These are phyloP conservation scores for Colius striatus DNA, from an alignment of 2,113 vertebrate species.

Conservation along the genomic window DNA sequence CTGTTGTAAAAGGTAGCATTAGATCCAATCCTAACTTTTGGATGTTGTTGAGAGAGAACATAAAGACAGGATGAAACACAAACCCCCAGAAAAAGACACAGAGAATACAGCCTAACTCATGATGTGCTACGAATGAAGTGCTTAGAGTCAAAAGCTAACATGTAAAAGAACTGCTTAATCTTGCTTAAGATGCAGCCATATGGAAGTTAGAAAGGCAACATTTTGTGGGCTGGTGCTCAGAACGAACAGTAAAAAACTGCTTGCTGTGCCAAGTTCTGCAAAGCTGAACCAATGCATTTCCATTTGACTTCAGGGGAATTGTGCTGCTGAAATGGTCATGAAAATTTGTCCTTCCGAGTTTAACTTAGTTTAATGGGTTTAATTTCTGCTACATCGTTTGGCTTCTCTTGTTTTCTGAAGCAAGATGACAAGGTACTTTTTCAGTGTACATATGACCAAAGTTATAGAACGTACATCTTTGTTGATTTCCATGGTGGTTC, in stretches of 20 bases:
- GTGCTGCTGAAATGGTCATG: background rate
- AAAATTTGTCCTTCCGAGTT: background rate
- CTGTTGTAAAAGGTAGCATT: background rate
- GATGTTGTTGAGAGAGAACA: background rate
- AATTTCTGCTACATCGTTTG: background rate
- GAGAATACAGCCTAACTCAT: slow-evolving; percentile 5
- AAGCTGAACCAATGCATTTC: background rate
- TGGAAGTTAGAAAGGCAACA: slow-evolving; percentile 15
- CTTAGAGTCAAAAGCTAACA: background rate
- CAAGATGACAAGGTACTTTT: background rate
- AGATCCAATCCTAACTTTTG: background rate
- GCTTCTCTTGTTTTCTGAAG: background rate
- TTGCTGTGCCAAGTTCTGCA: slow-evolving; percentile 24
- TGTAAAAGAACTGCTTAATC: background rate
- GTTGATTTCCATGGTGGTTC: background rate
- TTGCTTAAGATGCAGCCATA: background rate
- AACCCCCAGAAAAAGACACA: background rate
- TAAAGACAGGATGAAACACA: background rate
- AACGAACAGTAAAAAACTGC: background rate
- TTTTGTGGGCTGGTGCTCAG: background rate
- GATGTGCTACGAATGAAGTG: background rate
- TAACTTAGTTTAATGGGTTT: background rate
- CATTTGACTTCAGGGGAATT: background rate
- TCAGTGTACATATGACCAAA: background rate
- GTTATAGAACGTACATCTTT: background rate